Evolutionary conservation across 2,797 vertebrate genomes (phyloP).

Genomic region (Malurus splendens): DNA sequence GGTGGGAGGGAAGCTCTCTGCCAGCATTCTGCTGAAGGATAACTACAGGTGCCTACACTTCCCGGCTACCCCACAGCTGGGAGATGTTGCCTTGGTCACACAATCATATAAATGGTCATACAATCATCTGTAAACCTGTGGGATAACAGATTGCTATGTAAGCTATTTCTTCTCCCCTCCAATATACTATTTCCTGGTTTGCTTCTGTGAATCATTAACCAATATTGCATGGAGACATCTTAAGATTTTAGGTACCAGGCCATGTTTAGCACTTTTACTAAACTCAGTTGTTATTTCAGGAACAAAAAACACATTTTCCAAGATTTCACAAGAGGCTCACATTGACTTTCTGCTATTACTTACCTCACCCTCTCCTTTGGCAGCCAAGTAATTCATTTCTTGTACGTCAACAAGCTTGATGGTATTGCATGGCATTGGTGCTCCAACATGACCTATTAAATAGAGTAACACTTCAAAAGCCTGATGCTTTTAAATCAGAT

Average conservation of each 20-base stretch:
- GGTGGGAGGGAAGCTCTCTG: not conserved
- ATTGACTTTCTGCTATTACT: constrained; percentile 2
- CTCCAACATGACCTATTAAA: constrained; percentile 86
- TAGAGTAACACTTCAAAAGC: not conserved
- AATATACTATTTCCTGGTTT: not conserved
- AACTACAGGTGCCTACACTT: not conserved
- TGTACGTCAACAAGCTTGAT: constrained; percentile 90
- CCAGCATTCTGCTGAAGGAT: not conserved
- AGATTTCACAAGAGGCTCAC: not conserved
- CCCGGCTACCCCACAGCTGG: not conserved
- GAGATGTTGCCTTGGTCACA: not conserved
- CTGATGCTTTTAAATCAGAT: not conserved
- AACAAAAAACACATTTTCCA: not conserved
- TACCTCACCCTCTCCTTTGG: constrained; percentile 92
- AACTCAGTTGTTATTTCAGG: not conserved
- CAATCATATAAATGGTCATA: not conserved
- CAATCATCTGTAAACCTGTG: not conserved
- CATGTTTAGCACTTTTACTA: not conserved
- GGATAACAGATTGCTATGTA: not conserved
- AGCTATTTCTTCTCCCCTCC: not conserved
- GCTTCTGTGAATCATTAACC: not conserved
- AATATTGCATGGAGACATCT: not conserved
- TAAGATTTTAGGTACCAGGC: not conserved
- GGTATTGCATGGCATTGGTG: constrained; percentile 87
- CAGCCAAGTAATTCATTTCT: constrained; percentile 93